Base-by-base conservation (phyloP, 2,888 invertebrate genomes). In the Polymixis lichenea region DNA sequence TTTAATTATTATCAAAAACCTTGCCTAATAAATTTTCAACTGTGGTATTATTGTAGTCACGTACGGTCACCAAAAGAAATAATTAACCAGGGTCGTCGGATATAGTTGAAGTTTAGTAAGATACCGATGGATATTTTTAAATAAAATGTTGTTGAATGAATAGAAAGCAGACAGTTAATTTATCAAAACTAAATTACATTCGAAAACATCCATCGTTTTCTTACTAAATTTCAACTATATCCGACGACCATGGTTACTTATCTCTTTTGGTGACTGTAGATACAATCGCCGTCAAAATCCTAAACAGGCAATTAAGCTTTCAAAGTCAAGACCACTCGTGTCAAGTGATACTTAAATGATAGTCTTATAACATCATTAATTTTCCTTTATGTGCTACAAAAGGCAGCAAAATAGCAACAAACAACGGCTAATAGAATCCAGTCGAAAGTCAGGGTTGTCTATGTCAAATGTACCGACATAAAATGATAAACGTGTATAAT, bases 381-480 rank as follows among this genome's bases (percentile, higher is more conserved):
- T 72, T 82, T 78, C 77, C 53, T 79, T 78, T 80, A 76, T 69
- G 61, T 65, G 8, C 56, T 51, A 83, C 70, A 77, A 87, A 85
- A 80, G 83, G 62, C 56, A 61, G 17, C 65, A 72, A 75, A 86
- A 83, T 80, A 62, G 73, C 53, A 75, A 74, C 72, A 75, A 77
- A 76, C 71, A 60, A 68, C 68, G 64, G 58, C 69, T 80, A 79
- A 86, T 88, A 86, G 81, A 88, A 84, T 77, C 79, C 77, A 86
- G 85, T 89, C 89, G 91, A 92, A 91, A 92, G 91, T 91, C 90
- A 91, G 89, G 91, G 90, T 75, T 90, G 86, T 68, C 17, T 74
- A 66, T 66, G 25, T 78, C 67, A 83, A 77, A 84, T 67, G 74
- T 75, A 38, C 84, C 61, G 75, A 76, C 80, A 74, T 75, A 62